phyloP scores from a whole-genome alignment of 2,888 invertebrate species.

The Pterostichus madidus region DNA sequence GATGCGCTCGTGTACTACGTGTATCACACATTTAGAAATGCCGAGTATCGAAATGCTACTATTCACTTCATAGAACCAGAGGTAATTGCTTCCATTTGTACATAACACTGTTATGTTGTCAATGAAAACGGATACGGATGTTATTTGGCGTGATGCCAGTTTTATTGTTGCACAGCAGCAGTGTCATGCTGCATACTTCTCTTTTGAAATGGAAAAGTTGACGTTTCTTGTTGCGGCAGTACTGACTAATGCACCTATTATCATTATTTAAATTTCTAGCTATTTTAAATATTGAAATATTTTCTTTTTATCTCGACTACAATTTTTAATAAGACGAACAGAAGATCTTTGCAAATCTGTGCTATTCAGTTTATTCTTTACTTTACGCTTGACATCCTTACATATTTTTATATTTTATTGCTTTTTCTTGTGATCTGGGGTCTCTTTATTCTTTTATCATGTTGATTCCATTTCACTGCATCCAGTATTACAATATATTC shows the following conservation, averaged over 20 bases:
- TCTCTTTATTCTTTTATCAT: slow-evolving; percentile 22
- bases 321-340: slow-evolving; percentile 4
- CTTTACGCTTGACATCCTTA: slow-evolving; percentile 1
- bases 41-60: slow-evolving; percentile 40
- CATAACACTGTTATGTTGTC: slow-evolving; percentile 61
- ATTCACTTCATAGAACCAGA: slow-evolving; percentile 64
- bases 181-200: slow-evolving; percentile 36
- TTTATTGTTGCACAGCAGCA: slow-evolving; percentile 52
- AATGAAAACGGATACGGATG: slow-evolving; percentile 60
- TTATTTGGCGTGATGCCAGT: slow-evolving; percentile 64
- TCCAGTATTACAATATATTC: not conserved
- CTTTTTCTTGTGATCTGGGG: slow-evolving; percentile 10
- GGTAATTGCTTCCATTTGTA: slow-evolving; percentile 66
- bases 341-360: slow-evolving; percentile 4
- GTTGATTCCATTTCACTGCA: slow-evolving; percentile 5
- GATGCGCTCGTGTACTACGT: slow-evolving; percentile 7
- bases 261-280: slow-evolving; percentile 13
- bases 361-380: not conserved
- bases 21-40: slow-evolving; percentile 58
- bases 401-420: slow-evolving; percentile 6
- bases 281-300: slow-evolving; percentile 10
- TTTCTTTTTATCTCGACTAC: not conserved
- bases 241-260: slow-evolving; percentile 25
- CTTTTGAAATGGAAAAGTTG: slow-evolving; percentile 43
- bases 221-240: slow-evolving; percentile 17